A percentile compares a stretch with the other conserved stretches of the same genome.
Evolutionary conservation across 2,113 vertebrate species (phyloP).

Genomic region (Brachyistius frenatus): DNA sequence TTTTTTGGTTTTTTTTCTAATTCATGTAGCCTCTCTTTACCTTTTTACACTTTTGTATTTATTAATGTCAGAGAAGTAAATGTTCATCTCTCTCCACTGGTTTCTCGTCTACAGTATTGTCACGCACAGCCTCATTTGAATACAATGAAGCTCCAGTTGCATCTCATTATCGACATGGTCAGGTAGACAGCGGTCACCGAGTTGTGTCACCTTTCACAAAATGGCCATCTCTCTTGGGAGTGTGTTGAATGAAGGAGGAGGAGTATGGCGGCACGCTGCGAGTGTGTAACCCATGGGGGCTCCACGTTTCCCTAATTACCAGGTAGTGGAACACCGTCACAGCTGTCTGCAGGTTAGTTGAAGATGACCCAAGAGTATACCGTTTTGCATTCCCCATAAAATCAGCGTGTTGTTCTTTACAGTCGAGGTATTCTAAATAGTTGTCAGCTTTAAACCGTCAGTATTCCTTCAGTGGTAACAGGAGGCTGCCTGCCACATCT

Average conservation of each 20-base stretch:
- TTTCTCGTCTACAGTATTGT: slow-evolving; percentile 69
- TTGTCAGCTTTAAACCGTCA: slow-evolving; percentile 55
- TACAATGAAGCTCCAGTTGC: slow-evolving; percentile 75
- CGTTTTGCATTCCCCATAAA: slow-evolving; percentile 64
- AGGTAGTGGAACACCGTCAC: slow-evolving; percentile 67
- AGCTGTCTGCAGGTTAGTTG: slow-evolving; percentile 73
- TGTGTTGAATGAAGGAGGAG: slow-evolving; percentile 57
- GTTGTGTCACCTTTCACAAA: slow-evolving; percentile 80
- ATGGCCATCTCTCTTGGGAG: slow-evolving; percentile 64
- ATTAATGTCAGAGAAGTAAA: slow-evolving; percentile 32
- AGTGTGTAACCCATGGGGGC: slow-evolving; percentile 57
- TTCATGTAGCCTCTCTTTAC: background rate
- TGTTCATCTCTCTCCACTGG: slow-evolving; percentile 14
- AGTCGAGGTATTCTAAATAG: slow-evolving; percentile 39
- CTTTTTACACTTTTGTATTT: slow-evolving; percentile 1
- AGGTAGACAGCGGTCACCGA: slow-evolving; percentile 78
- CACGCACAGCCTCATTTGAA: slow-evolving; percentile 77
- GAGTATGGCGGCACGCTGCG: slow-evolving; percentile 37
- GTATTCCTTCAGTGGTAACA: slow-evolving; percentile 29
- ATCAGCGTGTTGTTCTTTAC: slow-evolving; percentile 49
- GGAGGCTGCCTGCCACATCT: slow-evolving; percentile 18
- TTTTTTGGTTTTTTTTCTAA: background rate
- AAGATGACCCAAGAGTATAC: slow-evolving; percentile 73
- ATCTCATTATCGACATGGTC: slow-evolving; percentile 82
- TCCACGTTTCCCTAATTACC: slow-evolving; percentile 73